A percentile compares a stretch with the other conserved stretches of the same genome.
These are phyloP conservation scores for Apomyelois bistriatella DNA, from an alignment of 2,888 invertebrate genomes.

Conservation along the genomic window DNA sequence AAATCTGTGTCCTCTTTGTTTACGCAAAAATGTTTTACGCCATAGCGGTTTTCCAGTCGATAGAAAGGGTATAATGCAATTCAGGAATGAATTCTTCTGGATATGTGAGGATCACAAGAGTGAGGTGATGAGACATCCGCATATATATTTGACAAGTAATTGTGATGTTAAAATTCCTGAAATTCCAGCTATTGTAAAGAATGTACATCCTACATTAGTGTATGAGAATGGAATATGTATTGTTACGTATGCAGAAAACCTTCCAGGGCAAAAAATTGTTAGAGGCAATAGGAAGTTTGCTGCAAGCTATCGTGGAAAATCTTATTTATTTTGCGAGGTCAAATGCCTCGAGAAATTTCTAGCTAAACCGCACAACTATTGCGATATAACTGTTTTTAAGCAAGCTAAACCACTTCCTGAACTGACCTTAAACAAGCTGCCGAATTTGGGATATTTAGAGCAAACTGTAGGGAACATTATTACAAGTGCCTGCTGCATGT, in stretches of 20 bases:
- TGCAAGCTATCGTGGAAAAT: conserved; percentile 65
- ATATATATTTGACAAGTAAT: conserved; percentile 42
- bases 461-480: conserved; percentile 78
- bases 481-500: conserved; percentile 74
- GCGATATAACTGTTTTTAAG: conserved; percentile 63
- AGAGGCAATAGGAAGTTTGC: conserved; percentile 67
- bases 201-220: conserved; percentile 53
- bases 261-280: conserved; percentile 64
- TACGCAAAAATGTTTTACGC: conserved; percentile 49
- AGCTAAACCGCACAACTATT: conserved; percentile 69
- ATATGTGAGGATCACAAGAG: conserved; percentile 77
- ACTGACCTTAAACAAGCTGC: conserved; percentile 68
- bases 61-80: conserved; percentile 79
- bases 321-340: conserved; percentile 78
- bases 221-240: conserved; percentile 81
- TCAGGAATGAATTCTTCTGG: conserved; percentile 79
- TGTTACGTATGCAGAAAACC: conserved; percentile 79
- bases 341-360: conserved; percentile 77
- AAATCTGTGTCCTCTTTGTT: conserved; percentile 81
- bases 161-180: conserved; percentile 58
- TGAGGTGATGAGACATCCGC: conserved; percentile 64
- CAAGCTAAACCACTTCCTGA: conserved; percentile 51
- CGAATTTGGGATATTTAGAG: conserved; percentile 81
- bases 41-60: conserved; percentile 70
- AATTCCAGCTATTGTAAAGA: conserved; percentile 68